Percentiles rank a stretch among this genome's conserved stretches.
phyloP scores from a whole-genome alignment of 2,888 invertebrate genomes.

The Chydorus sphaericus region DNA sequence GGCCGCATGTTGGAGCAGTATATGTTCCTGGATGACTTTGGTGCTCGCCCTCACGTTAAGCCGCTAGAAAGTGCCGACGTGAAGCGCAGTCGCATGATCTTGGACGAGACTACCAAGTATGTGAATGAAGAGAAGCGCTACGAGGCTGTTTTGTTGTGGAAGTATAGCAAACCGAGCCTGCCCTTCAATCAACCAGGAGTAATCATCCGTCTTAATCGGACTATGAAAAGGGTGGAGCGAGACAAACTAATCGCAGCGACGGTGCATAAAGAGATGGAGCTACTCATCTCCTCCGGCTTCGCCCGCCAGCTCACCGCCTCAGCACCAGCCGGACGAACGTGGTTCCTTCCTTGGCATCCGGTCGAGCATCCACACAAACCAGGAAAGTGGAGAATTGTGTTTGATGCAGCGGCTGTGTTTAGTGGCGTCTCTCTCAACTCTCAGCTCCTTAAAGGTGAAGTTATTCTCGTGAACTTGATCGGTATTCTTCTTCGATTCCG shows the following conservation, averaged over 20 bases:
- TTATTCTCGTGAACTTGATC: not conserved
- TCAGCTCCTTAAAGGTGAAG: not conserved
- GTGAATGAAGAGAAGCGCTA: slow-evolving; percentile 11
- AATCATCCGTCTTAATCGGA: not conserved
- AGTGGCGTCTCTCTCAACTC: slow-evolving; percentile 17
- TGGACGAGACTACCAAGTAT: not conserved
- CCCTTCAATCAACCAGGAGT: slow-evolving; percentile 5
- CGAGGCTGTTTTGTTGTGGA: slow-evolving; percentile 15
- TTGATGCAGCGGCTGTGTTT: slow-evolving; percentile 17
- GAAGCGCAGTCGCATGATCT: not conserved
- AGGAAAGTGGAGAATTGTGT: slow-evolving; percentile 19
- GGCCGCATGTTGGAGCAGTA: no score
- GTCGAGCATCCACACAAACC: slow-evolving; percentile 19
- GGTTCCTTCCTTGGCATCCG: slow-evolving; percentile 19
- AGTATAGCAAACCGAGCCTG: not conserved
- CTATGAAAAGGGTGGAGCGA: slow-evolving; percentile 1
- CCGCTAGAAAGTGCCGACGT: not conserved
- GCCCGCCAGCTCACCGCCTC: not conserved
- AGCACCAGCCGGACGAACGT: slow-evolving; percentile 1
- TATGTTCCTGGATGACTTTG: no score
- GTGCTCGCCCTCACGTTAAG: not conserved
- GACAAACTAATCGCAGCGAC: not conserved
- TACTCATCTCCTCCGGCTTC: slow-evolving; percentile 8
- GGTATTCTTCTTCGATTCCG: not conserved
- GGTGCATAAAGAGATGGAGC: slow-evolving; percentile 1